Base-by-base conservation (phyloP, 2,797 vertebrate genomes). In the Sciaenops ocellatus region DNA sequence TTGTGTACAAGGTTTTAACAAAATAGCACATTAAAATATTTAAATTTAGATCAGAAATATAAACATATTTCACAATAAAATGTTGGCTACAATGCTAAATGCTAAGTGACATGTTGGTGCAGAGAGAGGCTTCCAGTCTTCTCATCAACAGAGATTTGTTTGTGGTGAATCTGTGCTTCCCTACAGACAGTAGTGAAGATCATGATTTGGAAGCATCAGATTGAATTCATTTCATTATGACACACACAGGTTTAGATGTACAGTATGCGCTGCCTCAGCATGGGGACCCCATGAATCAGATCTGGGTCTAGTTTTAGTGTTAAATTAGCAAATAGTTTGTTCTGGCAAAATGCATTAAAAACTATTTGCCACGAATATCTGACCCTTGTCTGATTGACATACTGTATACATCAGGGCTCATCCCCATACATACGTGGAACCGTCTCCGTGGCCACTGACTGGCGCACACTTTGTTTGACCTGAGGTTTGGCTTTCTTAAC, bases 371-470 rank as follows among this genome's bases (percentile, higher is more conserved):
- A 1, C 44, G 6, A 8, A 68, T 10, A 22, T 61, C 11, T 26
- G 62, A 69, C 57, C 59, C 22, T 0, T n/a, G 64, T 56, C 80
- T 85, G 85, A 73, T 20, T 5, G 20, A 15, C 87, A 90, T 90
- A 79, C 88, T 90, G 91, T 75, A 79, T 86, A 82, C 24, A 12
- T 67, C 4, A 3, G 52, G 73, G 59, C n/a, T 74, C 13, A 46
- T 59, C 34, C 54, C 9, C 1, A 73, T 94, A 94, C 92, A 70
- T 94, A 94, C 92, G 85, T 89, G 83, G 50, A 34, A 67, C 80
- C 1, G 73, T 66, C 55, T 85, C 83, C 62, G 26, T 38, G 48
- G 67, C 47, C 7, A 10, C 70, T 28, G 80, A 30, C 10, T 15
- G 85, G 38, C 55, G 80, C 57, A 15, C 52, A 0, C 44, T 50